Conservation (phyloP, 2,113 vertebrate species). For the Aldabrachelys gigantea region DNA sequence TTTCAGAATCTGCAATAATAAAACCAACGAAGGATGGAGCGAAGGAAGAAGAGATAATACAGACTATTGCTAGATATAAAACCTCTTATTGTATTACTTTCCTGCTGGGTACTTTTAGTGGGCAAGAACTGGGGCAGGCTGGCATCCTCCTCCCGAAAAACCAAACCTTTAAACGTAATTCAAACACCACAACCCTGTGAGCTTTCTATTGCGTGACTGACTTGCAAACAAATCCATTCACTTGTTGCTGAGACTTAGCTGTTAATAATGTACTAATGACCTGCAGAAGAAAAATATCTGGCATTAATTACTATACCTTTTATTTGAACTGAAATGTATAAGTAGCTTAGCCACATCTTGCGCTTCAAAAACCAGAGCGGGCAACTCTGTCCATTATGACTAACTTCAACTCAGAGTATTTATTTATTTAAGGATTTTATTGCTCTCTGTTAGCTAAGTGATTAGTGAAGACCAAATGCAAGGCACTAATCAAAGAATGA, state of each 20-base stretch:
- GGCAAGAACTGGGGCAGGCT: not conserved
- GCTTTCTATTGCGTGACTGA: constrained; percentile 31
- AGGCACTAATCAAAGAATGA: constrained; percentile 39
- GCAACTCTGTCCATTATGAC: constrained; percentile 33
- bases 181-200: constrained; percentile 26
- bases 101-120: constrained; percentile 29
- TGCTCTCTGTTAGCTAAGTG: constrained; percentile 48
- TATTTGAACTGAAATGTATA: constrained; percentile 6
- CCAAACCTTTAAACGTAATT: constrained; percentile 43
- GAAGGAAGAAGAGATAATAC: not conserved
- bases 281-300: constrained; percentile 33
- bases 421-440: constrained; percentile 67
- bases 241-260: constrained; percentile 36
- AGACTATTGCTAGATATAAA: not conserved
- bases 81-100: constrained; percentile 45
- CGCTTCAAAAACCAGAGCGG: constrained; percentile 33
- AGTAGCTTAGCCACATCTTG: constrained; percentile 30
- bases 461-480: constrained; percentile 66
- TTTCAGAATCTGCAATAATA: constrained; percentile 48
- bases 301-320: constrained; percentile 34
- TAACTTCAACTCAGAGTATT: constrained; percentile 40
- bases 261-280: constrained; percentile 56
- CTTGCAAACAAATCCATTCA: constrained; percentile 22
- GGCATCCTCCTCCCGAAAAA: not conserved
- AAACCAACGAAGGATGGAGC: constrained; percentile 15